Percentiles rank a stretch among this genome's conserved stretches.
These are phyloP conservation scores for Zingel zingel DNA, from an alignment of 2,113 vertebrate species.

Conservation along the genomic window DNA sequence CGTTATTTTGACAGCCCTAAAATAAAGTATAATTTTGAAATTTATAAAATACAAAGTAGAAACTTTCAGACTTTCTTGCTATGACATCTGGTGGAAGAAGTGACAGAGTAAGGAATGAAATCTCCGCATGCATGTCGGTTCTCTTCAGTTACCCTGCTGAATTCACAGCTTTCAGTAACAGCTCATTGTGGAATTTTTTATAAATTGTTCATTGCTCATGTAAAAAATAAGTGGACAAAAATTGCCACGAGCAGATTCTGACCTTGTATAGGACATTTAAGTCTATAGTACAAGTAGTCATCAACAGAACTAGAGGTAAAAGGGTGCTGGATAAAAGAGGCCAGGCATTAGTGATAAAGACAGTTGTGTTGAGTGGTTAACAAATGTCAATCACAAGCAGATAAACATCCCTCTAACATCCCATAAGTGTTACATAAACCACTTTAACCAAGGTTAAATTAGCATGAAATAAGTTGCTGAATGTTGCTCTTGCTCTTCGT, in stretches of 20 bases:
- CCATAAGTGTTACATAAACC: neutral
- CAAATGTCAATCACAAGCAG: slow-evolving; percentile 16
- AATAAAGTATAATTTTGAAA: neutral
- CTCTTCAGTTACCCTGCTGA: neutral
- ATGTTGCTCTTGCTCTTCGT: neutral
- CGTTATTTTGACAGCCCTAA: no score
- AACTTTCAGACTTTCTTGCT: neutral
- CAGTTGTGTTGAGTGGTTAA: slow-evolving; percentile 1
- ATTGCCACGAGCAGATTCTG: slow-evolving; percentile 1
- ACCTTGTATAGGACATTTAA: slow-evolving; percentile 23
- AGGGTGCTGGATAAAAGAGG: slow-evolving; percentile 2
- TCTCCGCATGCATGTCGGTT: neutral
- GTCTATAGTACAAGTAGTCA: slow-evolving; percentile 3
- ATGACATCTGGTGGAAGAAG: neutral
- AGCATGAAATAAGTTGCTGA: neutral
- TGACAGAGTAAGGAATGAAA: neutral
- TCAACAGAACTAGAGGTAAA: neutral
- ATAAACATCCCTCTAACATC: neutral
- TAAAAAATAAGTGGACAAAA: neutral
- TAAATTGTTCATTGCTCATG: neutral
- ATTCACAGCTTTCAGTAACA: slow-evolving; percentile 2
- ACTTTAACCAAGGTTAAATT: slow-evolving; percentile 12
- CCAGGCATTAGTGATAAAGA: neutral
- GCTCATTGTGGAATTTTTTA: slow-evolving; percentile 12
- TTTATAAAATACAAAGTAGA: neutral